phyloP scores from a whole-genome alignment of 2,797 vertebrate species.

The Aplochiton taeniatus region DNA sequence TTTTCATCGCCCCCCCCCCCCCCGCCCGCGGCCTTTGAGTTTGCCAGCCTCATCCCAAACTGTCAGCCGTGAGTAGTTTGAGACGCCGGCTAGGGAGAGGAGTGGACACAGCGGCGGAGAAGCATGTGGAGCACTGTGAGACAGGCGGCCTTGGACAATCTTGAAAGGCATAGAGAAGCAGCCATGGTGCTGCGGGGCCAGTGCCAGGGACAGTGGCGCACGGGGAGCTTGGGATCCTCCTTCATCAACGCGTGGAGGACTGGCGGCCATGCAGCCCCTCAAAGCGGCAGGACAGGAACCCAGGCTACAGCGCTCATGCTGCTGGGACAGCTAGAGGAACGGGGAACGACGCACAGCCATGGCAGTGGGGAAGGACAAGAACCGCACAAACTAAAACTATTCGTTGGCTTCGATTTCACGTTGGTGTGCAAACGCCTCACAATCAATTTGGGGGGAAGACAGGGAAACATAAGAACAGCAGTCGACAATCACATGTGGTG shows the following conservation, averaged over 20 bases:
- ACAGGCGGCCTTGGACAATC: conserved; percentile 18
- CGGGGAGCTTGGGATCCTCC: conserved; percentile 36
- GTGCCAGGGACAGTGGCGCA: conserved; percentile 27
- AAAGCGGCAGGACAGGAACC: conserved; percentile 26
- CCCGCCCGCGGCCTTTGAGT: background rate
- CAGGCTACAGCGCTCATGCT: conserved; percentile 40
- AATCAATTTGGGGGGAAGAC: conserved; percentile 39
- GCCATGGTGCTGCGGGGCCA: conserved; percentile 16
- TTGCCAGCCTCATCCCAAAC: conserved; percentile 1
- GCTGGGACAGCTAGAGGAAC: conserved; percentile 50
- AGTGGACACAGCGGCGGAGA: conserved; percentile 13
- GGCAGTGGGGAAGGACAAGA: conserved; percentile 41
- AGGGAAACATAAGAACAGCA: conserved; percentile 50
- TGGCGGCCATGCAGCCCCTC: conserved; percentile 54
- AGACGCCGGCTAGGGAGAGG: conserved; percentile 11
- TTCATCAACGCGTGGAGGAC: conserved; percentile 35
- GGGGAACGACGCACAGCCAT: conserved; percentile 32
- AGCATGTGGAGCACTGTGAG: conserved; percentile 7
- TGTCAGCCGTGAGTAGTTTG: conserved; percentile 10
- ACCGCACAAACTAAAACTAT: conserved; percentile 45
- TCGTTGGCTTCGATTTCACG: conserved; percentile 24
- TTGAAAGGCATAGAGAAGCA: conserved; percentile 29
- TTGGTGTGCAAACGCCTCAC: conserved; percentile 59
- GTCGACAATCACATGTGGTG: conserved; percentile 42
- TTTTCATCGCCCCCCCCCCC: background rate